phyloP scores from a whole-genome alignment of 2,797 vertebrate genomes.

The Agapornis canus region DNA sequence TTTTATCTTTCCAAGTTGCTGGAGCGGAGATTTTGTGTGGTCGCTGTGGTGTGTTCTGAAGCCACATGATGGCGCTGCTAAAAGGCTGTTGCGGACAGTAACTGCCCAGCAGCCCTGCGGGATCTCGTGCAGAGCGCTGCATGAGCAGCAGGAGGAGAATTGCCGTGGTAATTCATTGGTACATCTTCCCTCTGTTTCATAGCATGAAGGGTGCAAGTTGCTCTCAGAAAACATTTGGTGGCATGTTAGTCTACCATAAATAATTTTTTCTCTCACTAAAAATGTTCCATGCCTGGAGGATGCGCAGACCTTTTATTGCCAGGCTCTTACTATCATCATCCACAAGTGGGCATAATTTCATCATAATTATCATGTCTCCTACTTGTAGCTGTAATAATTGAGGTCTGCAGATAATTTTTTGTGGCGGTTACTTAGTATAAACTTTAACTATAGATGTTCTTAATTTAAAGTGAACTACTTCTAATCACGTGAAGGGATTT shows the following conservation, averaged over 20 bases:
- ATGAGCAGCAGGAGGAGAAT: fast-evolving
- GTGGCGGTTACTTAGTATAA: background rate
- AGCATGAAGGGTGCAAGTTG: background rate
- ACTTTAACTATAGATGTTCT: background rate
- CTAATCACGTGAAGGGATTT: background rate
- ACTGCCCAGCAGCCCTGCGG: background rate
- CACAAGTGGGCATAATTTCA: background rate
- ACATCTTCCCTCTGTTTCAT: background rate
- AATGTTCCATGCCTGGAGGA: background rate
- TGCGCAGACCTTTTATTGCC: background rate
- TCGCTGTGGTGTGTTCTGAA: background rate
- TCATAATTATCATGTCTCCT: background rate
- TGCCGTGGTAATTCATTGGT: background rate
- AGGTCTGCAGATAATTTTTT: background rate
- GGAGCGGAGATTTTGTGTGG: fast-evolving
- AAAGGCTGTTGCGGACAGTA: background rate
- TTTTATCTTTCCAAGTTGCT: fast-evolving
- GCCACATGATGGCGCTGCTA: conserved; percentile 31
- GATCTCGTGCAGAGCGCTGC: fast-evolving
- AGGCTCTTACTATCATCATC: background rate
- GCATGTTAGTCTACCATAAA: background rate
- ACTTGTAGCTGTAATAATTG: background rate
- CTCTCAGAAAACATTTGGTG: background rate
- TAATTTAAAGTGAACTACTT: background rate
- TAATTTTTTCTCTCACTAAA: background rate